Percentiles rank a stretch among this genome's conserved stretches.
Conservation (phyloP, 2,888 invertebrate genomes). For the Tetanocera ferruginea region DNA sequence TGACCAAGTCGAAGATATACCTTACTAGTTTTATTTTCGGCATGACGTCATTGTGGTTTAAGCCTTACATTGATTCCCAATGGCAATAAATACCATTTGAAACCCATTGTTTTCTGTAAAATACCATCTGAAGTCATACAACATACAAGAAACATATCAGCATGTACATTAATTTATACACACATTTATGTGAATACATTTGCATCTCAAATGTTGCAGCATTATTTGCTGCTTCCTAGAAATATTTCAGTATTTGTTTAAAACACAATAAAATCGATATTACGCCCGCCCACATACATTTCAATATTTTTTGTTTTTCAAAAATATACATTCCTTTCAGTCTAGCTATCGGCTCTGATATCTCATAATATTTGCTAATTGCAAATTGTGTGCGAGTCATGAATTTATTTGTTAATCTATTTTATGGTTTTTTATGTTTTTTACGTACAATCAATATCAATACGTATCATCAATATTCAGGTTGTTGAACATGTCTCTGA, state of each 20-base stretch:
- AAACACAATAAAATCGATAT: too few relatives aligned
- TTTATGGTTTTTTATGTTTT: too few relatives aligned
- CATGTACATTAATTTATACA: background rate
- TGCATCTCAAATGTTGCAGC: background rate
- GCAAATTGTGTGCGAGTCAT: too few relatives aligned
- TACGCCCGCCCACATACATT: background rate
- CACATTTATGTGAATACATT: background rate
- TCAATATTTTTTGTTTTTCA: background rate
- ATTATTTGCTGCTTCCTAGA: background rate
- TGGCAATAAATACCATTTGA: constrained; percentile 22
- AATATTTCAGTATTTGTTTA: background rate
- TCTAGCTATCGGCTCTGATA: too few relatives aligned
- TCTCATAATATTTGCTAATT: too few relatives aligned
- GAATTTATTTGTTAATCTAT: too few relatives aligned
- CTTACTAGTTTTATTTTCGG: too few relatives aligned
- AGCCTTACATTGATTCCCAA: constrained; percentile 24
- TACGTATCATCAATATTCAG: too few relatives aligned
- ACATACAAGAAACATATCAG: background rate
- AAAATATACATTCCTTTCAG: background rate
- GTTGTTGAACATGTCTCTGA: too few relatives aligned
- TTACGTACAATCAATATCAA: too few relatives aligned
- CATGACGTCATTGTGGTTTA: background rate
- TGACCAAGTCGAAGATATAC: too few relatives aligned
- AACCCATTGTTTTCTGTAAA: background rate
- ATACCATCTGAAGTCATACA: background rate